A percentile compares a stretch with the other conserved stretches of the same genome.
These are phyloP conservation scores for Varecia variegata DNA, from an alignment of 2,797 vertebrate species.

Conservation along the genomic window DNA sequence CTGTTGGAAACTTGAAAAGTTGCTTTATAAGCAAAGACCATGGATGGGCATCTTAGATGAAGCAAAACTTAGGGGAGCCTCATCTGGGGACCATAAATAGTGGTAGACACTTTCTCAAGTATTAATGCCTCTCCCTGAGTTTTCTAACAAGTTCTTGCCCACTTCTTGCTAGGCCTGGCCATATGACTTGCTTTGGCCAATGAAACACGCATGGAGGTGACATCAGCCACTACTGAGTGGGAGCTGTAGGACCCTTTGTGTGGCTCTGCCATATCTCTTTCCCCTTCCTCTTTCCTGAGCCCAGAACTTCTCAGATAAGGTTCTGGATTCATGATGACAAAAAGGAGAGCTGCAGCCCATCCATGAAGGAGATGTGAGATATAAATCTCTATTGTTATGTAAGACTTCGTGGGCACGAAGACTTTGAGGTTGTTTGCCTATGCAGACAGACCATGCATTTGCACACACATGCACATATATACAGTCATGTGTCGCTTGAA, in stretches of 20 bases:
- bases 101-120: not conserved
- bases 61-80: not conserved
- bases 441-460: fast-evolving
- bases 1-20: not conserved
- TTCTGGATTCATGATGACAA: too few relatives aligned
- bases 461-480: fast-evolving
- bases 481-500: not conserved
- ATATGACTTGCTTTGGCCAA: not conserved
- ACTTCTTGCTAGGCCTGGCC: not conserved
- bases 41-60: not conserved
- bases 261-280: not conserved
- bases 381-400: not conserved
- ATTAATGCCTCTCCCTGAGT: not conserved
- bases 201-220: not conserved
- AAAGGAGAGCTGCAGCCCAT: not conserved
- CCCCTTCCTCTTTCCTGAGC: not conserved
- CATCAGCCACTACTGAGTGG: not conserved
- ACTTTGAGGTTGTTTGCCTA: not conserved
- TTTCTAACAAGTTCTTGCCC: not conserved
- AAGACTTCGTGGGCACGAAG: not conserved
- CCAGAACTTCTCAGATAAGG: not conserved
- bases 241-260: not conserved
- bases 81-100: not conserved
- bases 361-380: not conserved
- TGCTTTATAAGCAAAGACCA: not conserved